Conservation (phyloP, 2,888 invertebrate species). For the Eristalis arbustorum region DNA sequence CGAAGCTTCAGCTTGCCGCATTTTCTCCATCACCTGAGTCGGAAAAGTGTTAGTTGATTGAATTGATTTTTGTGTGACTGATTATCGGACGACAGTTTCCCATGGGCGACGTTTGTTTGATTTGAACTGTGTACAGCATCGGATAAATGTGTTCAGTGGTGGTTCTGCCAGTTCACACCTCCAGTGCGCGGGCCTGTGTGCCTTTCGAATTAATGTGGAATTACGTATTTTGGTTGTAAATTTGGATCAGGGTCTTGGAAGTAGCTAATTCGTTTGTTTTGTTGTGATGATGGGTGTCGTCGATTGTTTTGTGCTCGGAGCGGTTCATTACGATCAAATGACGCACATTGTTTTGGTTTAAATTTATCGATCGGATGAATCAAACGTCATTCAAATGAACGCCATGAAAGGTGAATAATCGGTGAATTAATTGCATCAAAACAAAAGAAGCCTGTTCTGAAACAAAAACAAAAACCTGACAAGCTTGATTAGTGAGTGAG, state of each 20-base stretch:
- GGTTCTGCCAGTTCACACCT: not conserved
- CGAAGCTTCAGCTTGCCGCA: slow-evolving; percentile 57
- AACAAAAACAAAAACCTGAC: too few relatives aligned
- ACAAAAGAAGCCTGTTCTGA: too few relatives aligned
- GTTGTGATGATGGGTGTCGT: not conserved
- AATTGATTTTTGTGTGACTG: not conserved
- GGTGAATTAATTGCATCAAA: too few relatives aligned
- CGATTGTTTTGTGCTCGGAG: not conserved
- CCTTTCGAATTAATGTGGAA: not conserved
- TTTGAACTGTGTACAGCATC: not conserved
- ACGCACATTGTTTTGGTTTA: not conserved
- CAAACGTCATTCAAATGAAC: not conserved
- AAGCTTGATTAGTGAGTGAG: too few relatives aligned
- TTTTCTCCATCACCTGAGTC: slow-evolving; percentile 29
- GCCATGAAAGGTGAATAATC: not conserved
- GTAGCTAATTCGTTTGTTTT: not conserved
- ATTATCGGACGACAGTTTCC: not conserved
- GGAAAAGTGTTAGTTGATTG: slow-evolving; percentile 50
- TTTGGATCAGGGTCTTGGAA: not conserved
- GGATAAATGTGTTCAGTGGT: not conserved
- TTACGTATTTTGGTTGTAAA: not conserved
- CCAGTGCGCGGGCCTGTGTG: not conserved
- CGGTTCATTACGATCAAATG: not conserved
- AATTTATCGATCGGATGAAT: not conserved
- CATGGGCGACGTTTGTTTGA: not conserved